A percentile compares a stretch with the other conserved stretches of the same genome.
Evolutionary conservation across 64 coral and sea anemone species (phyloP).

Genomic region (Montipora sp.): DNA sequence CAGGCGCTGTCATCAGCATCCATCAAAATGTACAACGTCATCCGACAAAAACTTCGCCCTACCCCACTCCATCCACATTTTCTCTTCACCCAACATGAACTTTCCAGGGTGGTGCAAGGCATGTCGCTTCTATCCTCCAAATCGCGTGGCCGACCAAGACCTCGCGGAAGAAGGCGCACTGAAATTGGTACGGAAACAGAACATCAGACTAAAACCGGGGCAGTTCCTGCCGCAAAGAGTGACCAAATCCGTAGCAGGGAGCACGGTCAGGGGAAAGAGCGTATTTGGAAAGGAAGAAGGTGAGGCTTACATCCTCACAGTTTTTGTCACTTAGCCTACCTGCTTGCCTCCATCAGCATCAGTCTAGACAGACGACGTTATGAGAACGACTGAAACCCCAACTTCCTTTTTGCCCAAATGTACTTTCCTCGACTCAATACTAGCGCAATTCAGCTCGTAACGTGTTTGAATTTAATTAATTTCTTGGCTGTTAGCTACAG

Average conservation of each 20-base stretch:
- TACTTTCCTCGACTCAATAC: too few species aligned
- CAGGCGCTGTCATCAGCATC: slow-evolving; percentile 91
- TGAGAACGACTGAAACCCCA: too few species aligned
- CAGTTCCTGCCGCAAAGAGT: slow-evolving; percentile 19
- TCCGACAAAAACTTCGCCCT: slow-evolving; percentile 81
- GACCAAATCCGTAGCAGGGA: slow-evolving; percentile 4
- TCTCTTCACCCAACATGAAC: slow-evolving; percentile 95
- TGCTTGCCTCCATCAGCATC: too few species aligned
- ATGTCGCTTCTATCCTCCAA: slow-evolving; percentile 83
- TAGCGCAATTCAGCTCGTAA: too few species aligned
- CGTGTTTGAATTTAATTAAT: too few species aligned
- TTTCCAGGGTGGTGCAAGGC: slow-evolving; percentile 83
- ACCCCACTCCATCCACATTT: slow-evolving; percentile 88
- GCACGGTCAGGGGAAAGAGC: slow-evolving; percentile 1
- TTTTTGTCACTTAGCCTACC: too few species aligned
- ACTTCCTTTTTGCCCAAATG: too few species aligned
- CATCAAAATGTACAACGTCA: slow-evolving; percentile 67
- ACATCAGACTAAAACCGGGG: neutral
- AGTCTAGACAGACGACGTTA: too few species aligned
- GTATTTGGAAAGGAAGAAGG: slow-evolving; percentile 60
- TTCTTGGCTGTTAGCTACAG: too few species aligned
- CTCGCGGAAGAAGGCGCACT: slow-evolving; percentile 70
- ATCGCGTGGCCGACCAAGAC: slow-evolving; percentile 73
- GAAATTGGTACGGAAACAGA: neutral
- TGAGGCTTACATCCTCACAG: neutral